A percentile compares a stretch with the other conserved stretches of the same genome.
Conservation (phyloP, 2,888 invertebrate genomes). For the Drosophila niveifrons region DNA sequence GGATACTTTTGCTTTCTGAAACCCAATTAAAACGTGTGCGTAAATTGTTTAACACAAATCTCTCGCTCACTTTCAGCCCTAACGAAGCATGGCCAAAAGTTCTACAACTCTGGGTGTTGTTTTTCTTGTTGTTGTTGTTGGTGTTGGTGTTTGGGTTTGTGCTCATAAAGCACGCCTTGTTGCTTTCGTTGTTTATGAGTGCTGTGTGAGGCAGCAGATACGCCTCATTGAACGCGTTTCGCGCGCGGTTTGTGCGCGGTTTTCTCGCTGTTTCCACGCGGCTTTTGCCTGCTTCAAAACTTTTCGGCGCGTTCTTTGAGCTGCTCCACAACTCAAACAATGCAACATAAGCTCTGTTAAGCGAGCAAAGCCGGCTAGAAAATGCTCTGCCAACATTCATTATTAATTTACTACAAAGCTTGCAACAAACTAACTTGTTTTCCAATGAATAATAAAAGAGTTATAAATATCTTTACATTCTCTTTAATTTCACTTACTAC, state of each 20-base stretch:
- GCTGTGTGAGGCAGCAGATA: constrained; percentile 61
- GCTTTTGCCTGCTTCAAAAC: constrained; percentile 30
- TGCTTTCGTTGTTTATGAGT: constrained; percentile 72
- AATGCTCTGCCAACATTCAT: constrained; percentile 24
- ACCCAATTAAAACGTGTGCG: constrained; percentile 75
- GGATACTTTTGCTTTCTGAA: constrained; percentile 49
- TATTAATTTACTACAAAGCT: no score
- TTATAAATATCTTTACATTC: no score
- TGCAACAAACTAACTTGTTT: no score
- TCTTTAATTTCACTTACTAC: no score
- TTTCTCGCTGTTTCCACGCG: constrained; percentile 39
- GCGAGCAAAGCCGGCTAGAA: background rate
- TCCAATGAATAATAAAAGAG: no score
- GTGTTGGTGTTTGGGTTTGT: constrained; percentile 12
- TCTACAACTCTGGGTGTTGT: constrained; percentile 16
- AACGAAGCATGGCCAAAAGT: constrained; percentile 70
- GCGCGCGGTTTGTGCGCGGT: constrained; percentile 55
- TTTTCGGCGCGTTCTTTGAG: constrained; percentile 41
- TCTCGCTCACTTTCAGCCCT: constrained; percentile 69
- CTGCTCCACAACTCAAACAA: constrained; percentile 24
- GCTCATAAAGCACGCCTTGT: constrained; percentile 75
- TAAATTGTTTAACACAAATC: constrained; percentile 72
- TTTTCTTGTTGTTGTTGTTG: background rate
- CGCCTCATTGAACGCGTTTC: constrained; percentile 74
- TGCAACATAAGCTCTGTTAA: background rate